phyloP scores from a whole-genome alignment of 2,797 vertebrate genomes.

The Cyprinodon diabolis region DNA sequence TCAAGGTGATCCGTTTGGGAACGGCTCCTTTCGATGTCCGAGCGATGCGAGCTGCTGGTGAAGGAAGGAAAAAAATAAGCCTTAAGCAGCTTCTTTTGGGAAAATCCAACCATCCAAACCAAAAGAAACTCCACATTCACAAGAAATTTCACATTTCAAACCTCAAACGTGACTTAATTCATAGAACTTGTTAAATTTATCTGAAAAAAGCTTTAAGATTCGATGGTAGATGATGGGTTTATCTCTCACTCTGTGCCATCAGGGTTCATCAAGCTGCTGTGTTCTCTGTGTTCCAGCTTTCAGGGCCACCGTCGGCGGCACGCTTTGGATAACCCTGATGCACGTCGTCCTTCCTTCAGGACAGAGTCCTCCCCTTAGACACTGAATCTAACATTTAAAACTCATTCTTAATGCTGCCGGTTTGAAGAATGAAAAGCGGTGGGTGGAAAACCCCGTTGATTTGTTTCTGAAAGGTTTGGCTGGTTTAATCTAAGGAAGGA shows the following conservation, averaged over 20 bases:
- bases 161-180: not conserved
- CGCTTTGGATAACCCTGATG: slow-evolving; percentile 34
- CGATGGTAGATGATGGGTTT: no score
- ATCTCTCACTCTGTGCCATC: not conserved
- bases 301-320: slow-evolving; percentile 16
- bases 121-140: no score
- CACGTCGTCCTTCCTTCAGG: slow-evolving; percentile 31
- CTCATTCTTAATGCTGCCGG: not conserved
- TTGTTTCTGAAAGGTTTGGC: slow-evolving; percentile 36
- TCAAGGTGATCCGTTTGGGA: not conserved
- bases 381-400: not conserved
- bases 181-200: not conserved
- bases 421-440: not conserved
- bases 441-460: not conserved
- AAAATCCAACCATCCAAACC: not conserved
- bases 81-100: not conserved
- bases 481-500: slow-evolving; percentile 35
- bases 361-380: slow-evolving; percentile 4
- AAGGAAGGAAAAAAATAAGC: not conserved
- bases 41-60: not conserved
- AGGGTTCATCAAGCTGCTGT: slow-evolving; percentile 13
- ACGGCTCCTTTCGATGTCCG: no score
- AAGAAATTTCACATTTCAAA: not conserved
- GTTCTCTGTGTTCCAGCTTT: slow-evolving; percentile 32
- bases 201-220: not conserved